Evolutionary conservation across 2,797 vertebrate species (phyloP).

Genomic region (Tapirus indicus): DNA sequence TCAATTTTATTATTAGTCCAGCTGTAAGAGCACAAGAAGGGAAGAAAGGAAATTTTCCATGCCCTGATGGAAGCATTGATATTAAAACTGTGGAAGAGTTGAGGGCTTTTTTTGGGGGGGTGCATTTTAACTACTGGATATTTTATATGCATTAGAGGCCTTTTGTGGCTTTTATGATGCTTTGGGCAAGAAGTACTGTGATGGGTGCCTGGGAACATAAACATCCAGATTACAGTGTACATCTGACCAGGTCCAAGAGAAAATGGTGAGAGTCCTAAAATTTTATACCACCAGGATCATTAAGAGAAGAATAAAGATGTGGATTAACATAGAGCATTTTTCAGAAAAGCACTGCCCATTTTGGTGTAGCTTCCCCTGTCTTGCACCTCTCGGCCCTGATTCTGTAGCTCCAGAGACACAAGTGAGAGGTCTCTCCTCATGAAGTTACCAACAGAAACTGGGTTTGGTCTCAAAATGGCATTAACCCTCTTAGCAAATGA

Average conservation of each 20-base stretch:
- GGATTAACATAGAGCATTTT: background rate
- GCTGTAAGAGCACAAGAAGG: too few species aligned
- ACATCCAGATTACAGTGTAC: background rate
- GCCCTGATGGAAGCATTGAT: background rate
- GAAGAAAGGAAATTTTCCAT: too few species aligned
- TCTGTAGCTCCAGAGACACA: background rate
- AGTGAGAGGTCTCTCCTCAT: background rate
- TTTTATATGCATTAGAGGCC: background rate
- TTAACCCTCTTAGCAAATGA: background rate
- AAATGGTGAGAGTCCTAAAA: background rate
- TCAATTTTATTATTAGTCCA: too few species aligned
- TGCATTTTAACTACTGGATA: background rate
- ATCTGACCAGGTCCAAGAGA: background rate
- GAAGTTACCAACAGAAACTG: background rate
- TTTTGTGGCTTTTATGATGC: background rate
- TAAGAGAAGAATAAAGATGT: background rate
- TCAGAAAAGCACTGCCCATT: background rate
- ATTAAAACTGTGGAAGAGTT: background rate
- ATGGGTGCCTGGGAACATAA: rapidly evolving
- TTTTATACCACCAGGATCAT: background rate
- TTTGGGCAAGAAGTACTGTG: background rate
- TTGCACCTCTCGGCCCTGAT: rapidly evolving
- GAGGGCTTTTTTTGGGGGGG: background rate
- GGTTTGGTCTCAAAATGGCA: background rate
- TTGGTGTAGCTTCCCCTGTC: rapidly evolving